These are phyloP conservation scores for Allolobophora icterica DNA, from an alignment of 2,888 invertebrate genomes.

Conservation along the genomic window DNA sequence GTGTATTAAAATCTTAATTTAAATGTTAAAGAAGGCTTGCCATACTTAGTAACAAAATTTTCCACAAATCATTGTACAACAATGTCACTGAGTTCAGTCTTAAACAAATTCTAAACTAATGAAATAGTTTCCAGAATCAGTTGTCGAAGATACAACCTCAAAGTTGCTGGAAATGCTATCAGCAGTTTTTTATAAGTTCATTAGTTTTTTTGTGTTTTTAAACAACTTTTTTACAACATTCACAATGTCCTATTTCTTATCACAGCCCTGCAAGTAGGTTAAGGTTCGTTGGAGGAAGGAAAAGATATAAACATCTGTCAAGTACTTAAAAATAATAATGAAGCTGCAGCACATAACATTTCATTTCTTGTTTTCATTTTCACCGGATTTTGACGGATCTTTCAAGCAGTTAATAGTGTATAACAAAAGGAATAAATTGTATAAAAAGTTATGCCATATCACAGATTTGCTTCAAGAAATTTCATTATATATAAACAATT, in stretches of 20 bases:
- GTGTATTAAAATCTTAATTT: background rate
- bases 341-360: constrained; percentile 17
- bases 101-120: constrained; percentile 18
- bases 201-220: background rate
- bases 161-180: background rate
- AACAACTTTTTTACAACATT: background rate
- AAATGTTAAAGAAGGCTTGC: background rate
- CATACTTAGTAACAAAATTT: background rate
- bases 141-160: background rate
- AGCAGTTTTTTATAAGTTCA: background rate
- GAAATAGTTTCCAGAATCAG: background rate
- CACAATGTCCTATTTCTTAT: background rate
- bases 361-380: background rate
- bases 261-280: background rate
- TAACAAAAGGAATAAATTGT: background rate
- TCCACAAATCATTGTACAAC: background rate
- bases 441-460: background rate
- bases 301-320: background rate
- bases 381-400: background rate
- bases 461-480: constrained; percentile 26
- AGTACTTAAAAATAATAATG: background rate
- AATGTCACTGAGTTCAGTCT: constrained; percentile 18
- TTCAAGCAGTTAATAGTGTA: background rate
- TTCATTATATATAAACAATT: background rate
- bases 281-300: background rate